Percentiles rank a stretch among this genome's conserved stretches.
Conservation (phyloP, 2,113 vertebrate genomes). For the Halichoeres trimaculatus region DNA sequence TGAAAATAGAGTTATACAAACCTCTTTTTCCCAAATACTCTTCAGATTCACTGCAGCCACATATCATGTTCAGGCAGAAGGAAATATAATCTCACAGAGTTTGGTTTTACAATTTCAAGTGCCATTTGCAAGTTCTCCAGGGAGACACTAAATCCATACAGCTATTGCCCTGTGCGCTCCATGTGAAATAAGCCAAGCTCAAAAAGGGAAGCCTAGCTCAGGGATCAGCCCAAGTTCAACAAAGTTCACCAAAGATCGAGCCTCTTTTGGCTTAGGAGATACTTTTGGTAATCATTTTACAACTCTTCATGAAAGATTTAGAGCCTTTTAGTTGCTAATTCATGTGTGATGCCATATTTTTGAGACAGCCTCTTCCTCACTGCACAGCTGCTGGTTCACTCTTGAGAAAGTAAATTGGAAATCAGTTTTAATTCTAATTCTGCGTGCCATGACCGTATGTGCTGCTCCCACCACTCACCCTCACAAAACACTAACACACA, state of each 20-base stretch:
- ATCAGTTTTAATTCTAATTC: constrained; percentile 62
- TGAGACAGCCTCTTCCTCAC: constrained; percentile 16
- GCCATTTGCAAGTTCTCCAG: constrained; percentile 47
- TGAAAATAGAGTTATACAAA: not conserved
- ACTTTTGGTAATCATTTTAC: constrained; percentile 15
- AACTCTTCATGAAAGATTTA: not conserved
- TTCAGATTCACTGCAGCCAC: constrained; percentile 8
- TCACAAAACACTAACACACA: constrained; percentile 11
- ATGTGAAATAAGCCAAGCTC: constrained; percentile 39
- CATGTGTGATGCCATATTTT: constrained; percentile 26
- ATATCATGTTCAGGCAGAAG: constrained; percentile 25
- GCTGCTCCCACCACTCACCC: constrained; percentile 14
- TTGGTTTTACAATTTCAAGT: constrained; percentile 52
- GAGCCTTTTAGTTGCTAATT: not conserved
- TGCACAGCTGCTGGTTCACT: constrained; percentile 45
- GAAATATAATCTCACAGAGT: constrained; percentile 11
- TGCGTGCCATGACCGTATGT: constrained; percentile 54
- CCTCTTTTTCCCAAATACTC: not conserved
- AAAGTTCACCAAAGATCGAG: constrained; percentile 20
- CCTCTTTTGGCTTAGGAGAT: constrained; percentile 10
- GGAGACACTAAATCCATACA: constrained; percentile 50
- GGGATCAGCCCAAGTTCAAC: constrained; percentile 63
- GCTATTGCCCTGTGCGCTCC: constrained; percentile 42
- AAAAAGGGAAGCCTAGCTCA: constrained; percentile 35
- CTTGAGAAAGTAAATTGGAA: constrained; percentile 64